phyloP scores from a whole-genome alignment of 2,797 vertebrate species.

The Loris lydekkerianus region DNA sequence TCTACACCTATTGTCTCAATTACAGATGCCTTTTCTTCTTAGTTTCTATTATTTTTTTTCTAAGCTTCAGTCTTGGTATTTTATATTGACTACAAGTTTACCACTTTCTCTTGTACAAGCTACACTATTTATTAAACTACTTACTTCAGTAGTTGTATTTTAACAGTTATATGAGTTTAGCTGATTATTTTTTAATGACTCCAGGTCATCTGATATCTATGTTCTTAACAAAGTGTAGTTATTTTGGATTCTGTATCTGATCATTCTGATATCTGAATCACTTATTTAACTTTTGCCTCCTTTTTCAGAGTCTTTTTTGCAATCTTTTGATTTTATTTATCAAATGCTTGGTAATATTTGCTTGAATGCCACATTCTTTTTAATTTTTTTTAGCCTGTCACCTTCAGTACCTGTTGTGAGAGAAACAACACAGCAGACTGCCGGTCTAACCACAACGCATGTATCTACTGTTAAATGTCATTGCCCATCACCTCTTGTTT shows the following conservation, averaged over 20 bases:
- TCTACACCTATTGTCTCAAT: not conserved
- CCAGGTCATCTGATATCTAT: not conserved
- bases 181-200: not conserved
- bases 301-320: not conserved
- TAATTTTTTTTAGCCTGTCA: not conserved
- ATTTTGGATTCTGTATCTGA: not conserved
- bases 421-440: not conserved
- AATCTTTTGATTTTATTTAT: not conserved
- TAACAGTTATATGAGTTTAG: not conserved
- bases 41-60: not conserved
- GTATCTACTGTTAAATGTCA: not conserved
- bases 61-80: slow-evolving; percentile 10
- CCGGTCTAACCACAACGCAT: not conserved
- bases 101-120: not conserved
- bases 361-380: not conserved
- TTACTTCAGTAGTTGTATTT: not conserved
- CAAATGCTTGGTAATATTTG: not conserved
- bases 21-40: not conserved
- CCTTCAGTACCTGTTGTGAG: not conserved
- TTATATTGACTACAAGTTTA: not conserved
- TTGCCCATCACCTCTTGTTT: not conserved
- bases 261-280: not conserved
- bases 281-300: not conserved
- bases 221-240: not conserved
- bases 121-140: not conserved